phyloP scores from a whole-genome alignment of 1,140 invertebrate genomes.

The Drosophila arizonae region DNA sequence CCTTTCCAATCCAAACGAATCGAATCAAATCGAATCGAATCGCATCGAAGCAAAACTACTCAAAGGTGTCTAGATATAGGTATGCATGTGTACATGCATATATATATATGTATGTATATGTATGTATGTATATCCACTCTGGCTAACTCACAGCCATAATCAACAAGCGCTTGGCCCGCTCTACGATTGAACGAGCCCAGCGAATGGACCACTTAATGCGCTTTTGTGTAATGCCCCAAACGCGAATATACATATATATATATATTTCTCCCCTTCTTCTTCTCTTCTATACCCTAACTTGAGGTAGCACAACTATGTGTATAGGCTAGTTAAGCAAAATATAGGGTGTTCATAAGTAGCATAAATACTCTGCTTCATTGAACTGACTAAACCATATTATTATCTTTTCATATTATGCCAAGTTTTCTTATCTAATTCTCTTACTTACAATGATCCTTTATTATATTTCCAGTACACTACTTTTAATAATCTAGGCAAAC shows the following conservation, averaged over 20 bases:
- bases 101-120: background rate
- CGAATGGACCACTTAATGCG: constrained; percentile 72
- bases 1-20: constrained; percentile 22
- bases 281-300: constrained; percentile 7
- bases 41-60: constrained; percentile 28
- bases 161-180: constrained; percentile 30
- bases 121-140: background rate
- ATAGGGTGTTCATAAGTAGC: too few relatives aligned
- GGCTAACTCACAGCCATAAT: constrained; percentile 11
- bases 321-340: too few relatives aligned
- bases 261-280: background rate
- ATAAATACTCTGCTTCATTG: too few relatives aligned
- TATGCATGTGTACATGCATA: background rate
- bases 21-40: constrained; percentile 24
- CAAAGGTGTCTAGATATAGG: constrained; percentile 9
- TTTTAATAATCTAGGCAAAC: too few relatives aligned
- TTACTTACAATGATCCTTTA: too few relatives aligned
- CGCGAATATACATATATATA: background rate
- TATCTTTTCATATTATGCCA: too few relatives aligned
- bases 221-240: constrained; percentile 46
- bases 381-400: too few relatives aligned
- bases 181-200: constrained; percentile 58
- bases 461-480: too few relatives aligned
- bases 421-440: too few relatives aligned
- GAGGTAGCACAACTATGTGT: background rate